Evolutionary conservation across 2,113 vertebrate species (phyloP), one percentile per base, ranked within the genome.

Genomic region (Chaetops frenatus): DNA sequence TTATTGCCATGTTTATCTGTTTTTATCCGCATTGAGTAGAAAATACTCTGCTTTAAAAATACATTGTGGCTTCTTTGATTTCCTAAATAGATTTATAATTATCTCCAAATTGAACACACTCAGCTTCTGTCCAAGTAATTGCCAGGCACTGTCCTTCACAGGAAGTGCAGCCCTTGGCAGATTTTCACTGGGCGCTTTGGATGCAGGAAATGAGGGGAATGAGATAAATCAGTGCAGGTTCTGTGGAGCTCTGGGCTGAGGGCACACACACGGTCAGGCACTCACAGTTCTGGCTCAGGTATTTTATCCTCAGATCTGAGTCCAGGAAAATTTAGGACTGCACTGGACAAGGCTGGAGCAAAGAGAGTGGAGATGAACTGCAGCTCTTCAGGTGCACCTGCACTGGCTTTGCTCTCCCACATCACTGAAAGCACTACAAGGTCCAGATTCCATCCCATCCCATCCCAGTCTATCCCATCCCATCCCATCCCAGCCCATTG

Each of bases 11-110:
- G 81, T 91, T 72, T 86, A 13, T 54, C 86, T 88, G 87, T 7
- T 64, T 94, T 81, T 40, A 51, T 64, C 85, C 13, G 6, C 1
- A 2, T 13, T 5, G 36, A 64, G 70, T 9, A 87, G 87, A 93
- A 93, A 84, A 93, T 33, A 71, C 44, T 40, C 70, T 11, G 84
- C 84, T 91, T 88, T 57, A 91, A 92, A 95, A 95, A 95, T 53
- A 92, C 64, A 44, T 44, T 81, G 83, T n/a, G 62, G 82, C 76
- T 94, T n/a, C 90, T 93, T 88, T 83, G 77, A 83, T 92, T 88
- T 94, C 93, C 87, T 92, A 60, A 94, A 83, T 45, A 92, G 86
- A 95, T 95, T 91, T 86, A 85, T 83, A 88, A 94, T 90, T 88
- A 88, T 27, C 83, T 88, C 53, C 21, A 72, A 90, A 90, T 23